Percentiles rank a stretch among this genome's conserved stretches.
phyloP scores from a whole-genome alignment of 2,797 vertebrate species.

The Oreochromis mossambicus region DNA sequence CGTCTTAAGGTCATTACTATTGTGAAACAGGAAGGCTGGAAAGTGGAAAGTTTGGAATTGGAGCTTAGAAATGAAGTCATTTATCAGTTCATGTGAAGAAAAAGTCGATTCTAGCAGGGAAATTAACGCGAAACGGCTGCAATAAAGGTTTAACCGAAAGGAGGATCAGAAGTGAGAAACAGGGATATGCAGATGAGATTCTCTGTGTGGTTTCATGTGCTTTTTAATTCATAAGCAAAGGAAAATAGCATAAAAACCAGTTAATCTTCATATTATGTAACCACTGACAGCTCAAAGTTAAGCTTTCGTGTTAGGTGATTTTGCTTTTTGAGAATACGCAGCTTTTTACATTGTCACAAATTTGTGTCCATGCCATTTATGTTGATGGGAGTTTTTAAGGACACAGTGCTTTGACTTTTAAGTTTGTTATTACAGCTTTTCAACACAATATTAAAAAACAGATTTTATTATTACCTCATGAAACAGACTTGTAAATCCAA shows the following conservation, averaged over 20 bases:
- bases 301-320: neutral
- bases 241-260: neutral
- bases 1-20: slow-evolving; percentile 17
- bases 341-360: neutral
- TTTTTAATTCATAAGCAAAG: neutral
- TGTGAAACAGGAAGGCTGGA: slow-evolving; percentile 1
- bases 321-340: neutral
- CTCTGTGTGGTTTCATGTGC: neutral
- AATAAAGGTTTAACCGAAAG: neutral
- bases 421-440: neutral
- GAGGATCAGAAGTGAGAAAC: neutral
- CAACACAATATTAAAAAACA: neutral
- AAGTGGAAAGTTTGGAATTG: neutral
- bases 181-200: neutral
- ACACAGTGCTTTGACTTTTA: neutral
- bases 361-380: too few species aligned
- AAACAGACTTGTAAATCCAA: neutral
- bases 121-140: neutral
- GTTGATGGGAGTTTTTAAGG: neutral
- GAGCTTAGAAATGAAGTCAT: slow-evolving; percentile 3
- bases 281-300: neutral
- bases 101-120: neutral
- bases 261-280: neutral
- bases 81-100: neutral
- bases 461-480: neutral